Evolutionary conservation across 1,140 invertebrate genomes (phyloP), one percentile per base, ranked within the genome.

Genomic region (Dendroctonus valens): DNA sequence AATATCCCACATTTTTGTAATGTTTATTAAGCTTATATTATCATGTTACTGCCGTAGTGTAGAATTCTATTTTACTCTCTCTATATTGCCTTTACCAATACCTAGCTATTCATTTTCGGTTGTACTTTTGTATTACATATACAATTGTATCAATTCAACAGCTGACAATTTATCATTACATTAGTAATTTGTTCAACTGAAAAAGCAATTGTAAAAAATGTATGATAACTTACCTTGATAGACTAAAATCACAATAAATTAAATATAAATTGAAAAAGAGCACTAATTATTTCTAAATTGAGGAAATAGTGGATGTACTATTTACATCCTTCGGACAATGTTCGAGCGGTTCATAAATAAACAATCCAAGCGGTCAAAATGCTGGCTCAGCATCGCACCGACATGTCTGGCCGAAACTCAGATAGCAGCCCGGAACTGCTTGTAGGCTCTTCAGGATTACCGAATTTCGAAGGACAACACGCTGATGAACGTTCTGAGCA

Each of bases 191-290:
- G 26, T 26, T 26, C 26, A 26, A 26, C 26, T 26, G 26, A 26
- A 26, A n/a, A 26, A 3, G 1, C 26, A 26, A 26, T 3, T 26
- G 26, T 26, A 26, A 52, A 8, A 8, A 8, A 52, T 3, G 1
- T 26, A 2, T 26, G 26, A 12, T 9, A 8, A 55, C 59, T 61
- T 61, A 61, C 59, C 59, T 61, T 41, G 49, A 41, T 12, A 61
- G 46, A 61, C 59, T 61, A 61, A 40, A 51, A 61, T 61, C 40
- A 61, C 59, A 51, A 48, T 55, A 39, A 55, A 7, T 49, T 14
- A 6, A 15, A 44, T 8, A 49, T 15, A 26, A 49, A 49, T 59
- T 15, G n/a, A 51, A 40, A 51, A 14, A 12, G 44, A 44, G 7
- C 46, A 61, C 59, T 51, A 61, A 51, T 26, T 15, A 41, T 41